Evolutionary conservation across 37 sponge, comb jelly and placozoan genomes (phyloP).

Genomic region (Petrosia ficiformis): DNA sequence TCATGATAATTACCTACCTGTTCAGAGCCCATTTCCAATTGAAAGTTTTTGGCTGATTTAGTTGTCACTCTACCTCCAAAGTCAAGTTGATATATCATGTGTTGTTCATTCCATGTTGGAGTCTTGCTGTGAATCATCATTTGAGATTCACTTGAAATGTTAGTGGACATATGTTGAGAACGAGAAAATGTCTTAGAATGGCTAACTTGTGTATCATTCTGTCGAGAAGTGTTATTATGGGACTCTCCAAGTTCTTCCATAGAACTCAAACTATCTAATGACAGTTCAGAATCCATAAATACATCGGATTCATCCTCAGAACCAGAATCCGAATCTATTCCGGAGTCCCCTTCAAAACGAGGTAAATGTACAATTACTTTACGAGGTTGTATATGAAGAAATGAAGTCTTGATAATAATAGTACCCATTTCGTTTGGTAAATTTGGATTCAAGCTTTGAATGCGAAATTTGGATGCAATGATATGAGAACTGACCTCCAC

Average conservation of each 20-base stretch:
- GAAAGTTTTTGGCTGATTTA: slow-evolving; percentile 94
- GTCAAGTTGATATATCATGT: slow-evolving; percentile 94
- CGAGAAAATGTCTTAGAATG: neutral
- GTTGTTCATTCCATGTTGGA: slow-evolving; percentile 91
- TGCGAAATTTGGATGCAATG: slow-evolving; percentile 85
- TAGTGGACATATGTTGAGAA: slow-evolving; percentile 1
- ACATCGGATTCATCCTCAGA: slow-evolving; percentile 36
- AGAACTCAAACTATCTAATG: slow-evolving; percentile 48
- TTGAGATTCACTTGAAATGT: slow-evolving; percentile 43
- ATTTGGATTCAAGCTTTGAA: slow-evolving; percentile 58
- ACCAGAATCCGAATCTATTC: slow-evolving; percentile 53
- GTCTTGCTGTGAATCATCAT: slow-evolving; percentile 85
- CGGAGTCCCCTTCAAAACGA: slow-evolving; percentile 66
- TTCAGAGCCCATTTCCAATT: slow-evolving; percentile 72
- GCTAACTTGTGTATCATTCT: no score
- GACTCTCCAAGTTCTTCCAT: slow-evolving; percentile 38
- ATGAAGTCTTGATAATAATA: slow-evolving; percentile 79
- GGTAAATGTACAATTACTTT: slow-evolving; percentile 76
- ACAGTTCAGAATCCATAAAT: slow-evolving; percentile 26
- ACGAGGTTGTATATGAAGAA: slow-evolving; percentile 91
- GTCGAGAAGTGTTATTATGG: neutral
- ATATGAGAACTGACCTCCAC: slow-evolving; percentile 87
- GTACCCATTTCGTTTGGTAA: slow-evolving; percentile 72
- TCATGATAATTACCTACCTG: slow-evolving; percentile 54
- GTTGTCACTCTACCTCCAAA: slow-evolving; percentile 92